Base-by-base conservation (phyloP, 2,888 invertebrate species). In the Xylota segnis region DNA sequence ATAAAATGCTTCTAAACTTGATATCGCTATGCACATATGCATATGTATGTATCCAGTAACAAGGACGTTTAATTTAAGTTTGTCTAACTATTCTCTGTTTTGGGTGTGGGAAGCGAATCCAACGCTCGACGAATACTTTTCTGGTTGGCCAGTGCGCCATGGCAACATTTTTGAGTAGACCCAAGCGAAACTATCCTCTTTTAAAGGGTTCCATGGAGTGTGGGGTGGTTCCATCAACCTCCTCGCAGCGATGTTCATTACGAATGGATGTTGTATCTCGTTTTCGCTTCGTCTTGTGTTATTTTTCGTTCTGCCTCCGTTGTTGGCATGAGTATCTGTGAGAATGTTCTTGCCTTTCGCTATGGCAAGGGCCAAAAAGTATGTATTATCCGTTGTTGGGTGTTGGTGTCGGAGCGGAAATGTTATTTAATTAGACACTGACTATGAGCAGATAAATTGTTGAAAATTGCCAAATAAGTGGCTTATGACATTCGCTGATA, bases 381-480 rank as follows among this genome's bases (percentile, higher is more conserved):
- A 12, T 63, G 56, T 37, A 58, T 37, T 75, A 75, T 63, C 72
- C 65, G 59, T 59, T 50, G 50, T 16, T 40, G 23, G 23, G 14
- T 40, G 47, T 65, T 52, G 16, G 43, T 18, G 18, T 45, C 5
- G 54, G 32, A 54, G 70, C 23, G 79, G 75, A 75, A 79, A 79
- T 74, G 58, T 50, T 75, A 65, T 84, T 84, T 84, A 84, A 84
- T 84, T 84, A 79, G 79, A 75, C 70, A 65, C 79, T 52, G 68
- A 74, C 63, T 79, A 43, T 52, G 70, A 58, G 27, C 66, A 43
- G 79, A 79, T 79, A 83, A 63, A 79, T 79, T 75, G 50, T 43
- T 59, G 79, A 79, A 70, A 83, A 78, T 83, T 74, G 29, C 83
- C 72, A 83, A 78, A 78, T 83, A 83, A 83, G 83, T 83, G 83